phyloP scores from a whole-genome alignment of 2,113 vertebrate genomes.

The Meleagris gallopavo region DNA sequence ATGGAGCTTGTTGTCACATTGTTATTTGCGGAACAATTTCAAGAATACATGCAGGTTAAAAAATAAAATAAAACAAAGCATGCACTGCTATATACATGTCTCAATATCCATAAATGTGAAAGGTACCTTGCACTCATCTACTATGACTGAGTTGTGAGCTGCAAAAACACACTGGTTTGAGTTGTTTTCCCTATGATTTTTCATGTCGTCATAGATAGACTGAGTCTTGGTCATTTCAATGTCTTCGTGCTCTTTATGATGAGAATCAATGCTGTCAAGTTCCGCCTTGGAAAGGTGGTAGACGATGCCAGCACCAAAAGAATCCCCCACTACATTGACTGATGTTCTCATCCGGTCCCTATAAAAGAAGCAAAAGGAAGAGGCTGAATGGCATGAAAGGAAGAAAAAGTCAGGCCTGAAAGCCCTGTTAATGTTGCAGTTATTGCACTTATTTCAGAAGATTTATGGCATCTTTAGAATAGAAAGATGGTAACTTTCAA shows the following conservation, averaged over 20 bases:
- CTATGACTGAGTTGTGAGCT: constrained; percentile 94
- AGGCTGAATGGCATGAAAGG: neutral
- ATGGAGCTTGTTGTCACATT: constrained; percentile 80
- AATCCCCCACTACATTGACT: constrained; percentile 97
- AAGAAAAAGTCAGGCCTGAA: neutral
- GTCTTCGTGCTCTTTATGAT: constrained; percentile 88
- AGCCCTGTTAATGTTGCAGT: neutral
- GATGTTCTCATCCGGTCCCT: constrained; percentile 98
- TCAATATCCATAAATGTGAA: constrained; percentile 92
- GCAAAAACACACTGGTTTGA: constrained; percentile 96
- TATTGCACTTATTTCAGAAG: neutral
- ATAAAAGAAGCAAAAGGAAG: constrained; percentile 38
- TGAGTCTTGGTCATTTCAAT: constrained; percentile 97
- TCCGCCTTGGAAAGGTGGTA: constrained; percentile 96
- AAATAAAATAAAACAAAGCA: constrained; percentile 72
- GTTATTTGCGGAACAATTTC: constrained; percentile 68
- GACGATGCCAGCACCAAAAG: constrained; percentile 96
- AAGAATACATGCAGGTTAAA: constrained; percentile 76
- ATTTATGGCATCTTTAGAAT: neutral
- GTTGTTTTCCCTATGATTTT: constrained; percentile 98
- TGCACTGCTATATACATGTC: constrained; percentile 90
- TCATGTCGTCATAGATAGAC: constrained; percentile 94
- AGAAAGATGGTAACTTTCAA: neutral
- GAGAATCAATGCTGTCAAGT: constrained; percentile 89
- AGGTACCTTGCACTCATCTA: constrained; percentile 99